These are phyloP conservation scores for Lathamus discolor DNA, from an alignment of 2,113 vertebrate genomes.

Conservation along the genomic window DNA sequence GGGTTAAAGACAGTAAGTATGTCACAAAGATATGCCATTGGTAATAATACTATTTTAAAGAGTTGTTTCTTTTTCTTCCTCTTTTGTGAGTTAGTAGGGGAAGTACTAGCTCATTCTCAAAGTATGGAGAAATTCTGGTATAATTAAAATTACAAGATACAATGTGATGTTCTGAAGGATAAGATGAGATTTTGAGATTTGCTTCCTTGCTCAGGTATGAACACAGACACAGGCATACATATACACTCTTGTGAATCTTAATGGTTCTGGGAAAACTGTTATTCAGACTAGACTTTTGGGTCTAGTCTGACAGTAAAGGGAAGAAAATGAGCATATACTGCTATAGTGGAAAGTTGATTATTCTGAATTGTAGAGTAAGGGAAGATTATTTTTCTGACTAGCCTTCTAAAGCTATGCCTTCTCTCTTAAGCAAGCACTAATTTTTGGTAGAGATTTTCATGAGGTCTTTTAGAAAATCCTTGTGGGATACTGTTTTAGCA, in stretches of 20 bases:
- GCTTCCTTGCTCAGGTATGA: neutral
- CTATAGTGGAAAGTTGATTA: neutral
- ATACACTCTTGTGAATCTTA: neutral
- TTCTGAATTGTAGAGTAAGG: neutral
- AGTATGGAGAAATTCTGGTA: neutral
- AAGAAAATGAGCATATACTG: neutral
- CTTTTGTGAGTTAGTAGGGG: neutral
- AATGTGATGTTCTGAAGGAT: neutral
- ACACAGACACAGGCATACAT: neutral
- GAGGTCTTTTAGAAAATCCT: neutral
- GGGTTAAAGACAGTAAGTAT: neutral
- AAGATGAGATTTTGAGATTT: neutral
- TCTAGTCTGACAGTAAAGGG: neutral
- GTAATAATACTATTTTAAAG: neutral
- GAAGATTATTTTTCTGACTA: constrained; percentile 2
- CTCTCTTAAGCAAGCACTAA: neutral
- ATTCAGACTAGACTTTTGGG: neutral
- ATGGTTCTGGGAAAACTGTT: neutral
- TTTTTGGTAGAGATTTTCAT: constrained; percentile 1
- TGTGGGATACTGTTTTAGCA: neutral
- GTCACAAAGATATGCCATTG: neutral
- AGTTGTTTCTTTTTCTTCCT: neutral
- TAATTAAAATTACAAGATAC: neutral
- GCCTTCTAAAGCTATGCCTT: neutral
- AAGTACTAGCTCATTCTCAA: neutral